Evolutionary conservation across 92 coral and sea anemone species (phyloP).

Genomic region (Zoanthus sansibaricus): DNA sequence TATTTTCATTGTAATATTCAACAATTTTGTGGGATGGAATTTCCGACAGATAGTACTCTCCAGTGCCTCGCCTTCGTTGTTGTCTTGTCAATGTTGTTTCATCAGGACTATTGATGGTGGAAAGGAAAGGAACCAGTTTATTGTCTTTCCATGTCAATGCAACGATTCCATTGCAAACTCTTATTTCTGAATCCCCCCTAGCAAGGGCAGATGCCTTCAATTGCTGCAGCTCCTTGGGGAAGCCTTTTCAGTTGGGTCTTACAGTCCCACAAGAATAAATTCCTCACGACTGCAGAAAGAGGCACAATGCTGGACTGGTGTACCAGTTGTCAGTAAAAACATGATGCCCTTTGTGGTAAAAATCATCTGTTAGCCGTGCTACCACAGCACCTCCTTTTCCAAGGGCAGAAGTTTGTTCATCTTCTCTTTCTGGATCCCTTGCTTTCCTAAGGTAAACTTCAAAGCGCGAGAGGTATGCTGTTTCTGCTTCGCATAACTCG

Average conservation of each 20-base stretch:
- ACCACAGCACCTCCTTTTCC: conserved; percentile 56
- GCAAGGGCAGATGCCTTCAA: conserved; percentile 47
- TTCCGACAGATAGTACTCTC: conserved; percentile 42
- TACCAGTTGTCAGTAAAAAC: conserved; percentile 62
- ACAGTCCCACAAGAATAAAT: conserved; percentile 61
- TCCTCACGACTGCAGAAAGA: conserved; percentile 45
- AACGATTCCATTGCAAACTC: conserved; percentile 44
- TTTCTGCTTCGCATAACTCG: conserved; percentile 48
- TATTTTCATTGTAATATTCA: conserved; percentile 43
- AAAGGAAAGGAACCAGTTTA: conserved; percentile 50
- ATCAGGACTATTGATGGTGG: conserved; percentile 47
- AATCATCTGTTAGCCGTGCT: conserved; percentile 6
- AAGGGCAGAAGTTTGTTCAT: conserved; percentile 41
- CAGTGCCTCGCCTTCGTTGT: conserved; percentile 43
- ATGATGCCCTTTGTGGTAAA: conserved; percentile 45
- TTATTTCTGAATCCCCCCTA: conserved; percentile 31
- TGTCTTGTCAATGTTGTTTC: conserved; percentile 43
- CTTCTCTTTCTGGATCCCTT: conserved; percentile 35
- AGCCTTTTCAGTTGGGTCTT: conserved; percentile 50
- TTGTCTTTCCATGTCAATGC: conserved; percentile 67
- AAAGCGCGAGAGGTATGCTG: conserved; percentile 38
- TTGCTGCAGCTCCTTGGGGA: conserved; percentile 44
- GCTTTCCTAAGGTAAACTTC: conserved; percentile 55
- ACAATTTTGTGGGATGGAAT: conserved; percentile 46
- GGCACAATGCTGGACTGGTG: conserved; percentile 60